phyloP scores from a whole-genome alignment of 2,888 invertebrate species.

The Apotomis turbidana region DNA sequence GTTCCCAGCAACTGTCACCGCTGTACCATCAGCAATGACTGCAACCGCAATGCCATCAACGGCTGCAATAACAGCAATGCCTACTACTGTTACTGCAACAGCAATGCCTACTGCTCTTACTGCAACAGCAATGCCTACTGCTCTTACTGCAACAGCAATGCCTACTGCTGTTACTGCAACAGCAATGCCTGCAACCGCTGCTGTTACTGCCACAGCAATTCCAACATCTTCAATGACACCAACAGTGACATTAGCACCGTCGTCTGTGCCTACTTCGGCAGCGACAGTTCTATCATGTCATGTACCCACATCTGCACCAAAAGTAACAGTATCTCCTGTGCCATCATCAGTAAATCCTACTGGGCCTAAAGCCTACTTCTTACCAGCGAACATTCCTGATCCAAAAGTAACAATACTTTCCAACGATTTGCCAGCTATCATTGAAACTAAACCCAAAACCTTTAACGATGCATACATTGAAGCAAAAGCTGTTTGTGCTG shows the following conservation, averaged over 20 bases:
- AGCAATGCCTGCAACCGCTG: background rate
- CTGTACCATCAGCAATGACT: background rate
- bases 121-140: background rate
- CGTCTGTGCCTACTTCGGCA: background rate
- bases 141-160: background rate
- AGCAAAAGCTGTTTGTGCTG: background rate
- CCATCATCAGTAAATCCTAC: background rate
- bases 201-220: no score
- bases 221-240: background rate
- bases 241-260: background rate
- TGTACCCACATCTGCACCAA: background rate
- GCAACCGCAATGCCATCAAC: background rate
- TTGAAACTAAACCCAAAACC: background rate
- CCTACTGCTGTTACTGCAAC: background rate
- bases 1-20: background rate
- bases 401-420: slow-evolving; percentile 22
- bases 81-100: background rate
- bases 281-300: no score
- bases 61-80: background rate
- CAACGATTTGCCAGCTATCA: slow-evolving; percentile 1
- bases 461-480: background rate
- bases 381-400: slow-evolving; percentile 10
- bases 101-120: background rate
- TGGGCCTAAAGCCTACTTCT: slow-evolving; percentile 19
- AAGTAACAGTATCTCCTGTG: background rate